Evolutionary conservation across 92 coral and sea anemone species (phyloP), one percentile per base, ranked within the genome.

Genomic region (Porites cylindrica): DNA sequence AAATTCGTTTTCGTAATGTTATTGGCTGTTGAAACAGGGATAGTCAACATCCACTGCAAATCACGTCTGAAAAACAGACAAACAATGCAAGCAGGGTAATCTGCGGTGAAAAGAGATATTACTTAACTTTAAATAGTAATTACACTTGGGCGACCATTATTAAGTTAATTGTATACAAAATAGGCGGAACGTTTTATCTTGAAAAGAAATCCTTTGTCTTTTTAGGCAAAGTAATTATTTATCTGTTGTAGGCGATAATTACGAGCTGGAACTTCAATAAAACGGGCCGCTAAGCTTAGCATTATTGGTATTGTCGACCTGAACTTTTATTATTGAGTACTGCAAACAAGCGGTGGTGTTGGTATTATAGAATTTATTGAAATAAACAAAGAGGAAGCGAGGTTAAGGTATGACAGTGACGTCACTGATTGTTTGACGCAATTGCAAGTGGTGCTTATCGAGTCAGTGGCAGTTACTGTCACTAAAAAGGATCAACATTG

Each of bases 281-380:
- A 71, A 82, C 24, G 70, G 56, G 21, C 50, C 58, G 26, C 52
- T 14, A 83, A 83, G 87, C 79, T 21, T 59, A 6, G 2, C 63
- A 59, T 73, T 83, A 73, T 83, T 11, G 58, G 73, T 60, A 73
- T 83, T 83, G 80, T 83, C 64, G 26, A 73, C 19, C 19, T 13
- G 61, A 21, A 80, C 72, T 61, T 83, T 60, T 73, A 60, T 60
- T 63, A 56, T 72, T 83, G 26, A 82, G 70, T 13, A 72, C 24
- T 43, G 8, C 13, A 5, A 9, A 70, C 12, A 10, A 70, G 18
- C 1, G 51, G 12, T 29, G 16, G 75, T 16, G 29, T 29, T 10
- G 18, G 8, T 29, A 11, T 21, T 29, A 16, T 51, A 12, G n/a
- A 32, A 16, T 38, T 21, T 50, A 72, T 10, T 14, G 60, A 19